Base-by-base conservation (phyloP, 1,140 invertebrate genomes). In the Pentalonia nigronervosa region DNA sequence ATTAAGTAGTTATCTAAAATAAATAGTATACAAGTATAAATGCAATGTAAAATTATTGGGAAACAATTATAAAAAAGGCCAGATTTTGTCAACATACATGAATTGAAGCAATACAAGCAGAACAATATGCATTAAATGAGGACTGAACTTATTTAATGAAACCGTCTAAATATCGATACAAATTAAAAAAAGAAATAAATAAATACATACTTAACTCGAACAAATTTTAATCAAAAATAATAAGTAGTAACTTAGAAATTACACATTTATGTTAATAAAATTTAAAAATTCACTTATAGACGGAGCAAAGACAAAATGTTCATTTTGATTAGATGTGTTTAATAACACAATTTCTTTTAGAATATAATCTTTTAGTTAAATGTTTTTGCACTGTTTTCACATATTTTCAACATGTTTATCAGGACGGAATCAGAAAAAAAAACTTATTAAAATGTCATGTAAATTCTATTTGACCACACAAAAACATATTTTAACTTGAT, bases 401-500 rank as follows among this genome's bases (percentile, higher is more conserved):
- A 56, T 67, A 67, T 30, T 67, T 76, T 76, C 6, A 34, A n/a
- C 60, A 76, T 76, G 60, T 76, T 88, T 23, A 88, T 34, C 23
- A 56, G 88, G 88, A 90, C 88, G 88, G 88, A 91, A 91, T 91
- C 30, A 47, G 60, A 76, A 47, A 81, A 67, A 47, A 76, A 30
- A 48, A 76, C 41, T 36, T 81, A 48, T 76, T 91, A 45, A 17
- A 76, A 48, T n/a, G 9, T 47, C n/a, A 48, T 81, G 48, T 48
- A n/a, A 48, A 91, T 9, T 25, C 30, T 34, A 67, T 90, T 60
- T 60, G 56, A 76, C 25, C 47, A n/a, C 56, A 14, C 30, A 81
- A 11, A 45, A 48, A 34, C 81, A 41, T 81, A 86, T 76, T 34
- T 47, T 76, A 34, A 81, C 90, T 81, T 81, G 25, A 34, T 91